Percentiles rank a stretch among this genome's conserved stretches.
These are phyloP conservation scores for Eulemur rufifrons DNA, from an alignment of 2,113 vertebrate species.

Conservation along the genomic window DNA sequence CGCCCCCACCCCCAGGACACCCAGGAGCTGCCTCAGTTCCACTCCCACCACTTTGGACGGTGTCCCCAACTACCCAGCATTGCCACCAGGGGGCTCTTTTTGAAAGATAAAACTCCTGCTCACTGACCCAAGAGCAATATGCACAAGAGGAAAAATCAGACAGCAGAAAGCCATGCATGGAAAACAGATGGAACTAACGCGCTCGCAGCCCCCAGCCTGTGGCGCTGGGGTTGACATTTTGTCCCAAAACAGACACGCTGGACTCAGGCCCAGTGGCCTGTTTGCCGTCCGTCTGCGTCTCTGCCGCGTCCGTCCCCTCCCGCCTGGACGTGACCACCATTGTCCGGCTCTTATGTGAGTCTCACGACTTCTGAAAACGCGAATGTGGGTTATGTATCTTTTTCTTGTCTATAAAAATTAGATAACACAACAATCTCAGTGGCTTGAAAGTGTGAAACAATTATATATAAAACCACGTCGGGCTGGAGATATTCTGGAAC, in stretches of 20 bases:
- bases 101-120: background rate
- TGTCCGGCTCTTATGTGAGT: too few relatives aligned
- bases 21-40: background rate
- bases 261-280: background rate
- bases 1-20: too few relatives aligned
- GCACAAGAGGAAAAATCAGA: background rate
- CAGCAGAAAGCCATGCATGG: background rate
- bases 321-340: background rate
- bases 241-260: background rate
- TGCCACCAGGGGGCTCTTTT: background rate
- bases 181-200: background rate
- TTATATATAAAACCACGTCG: background rate
- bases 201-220: rapidly evolving
- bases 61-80: too few relatives aligned
- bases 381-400: background rate
- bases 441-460: background rate
- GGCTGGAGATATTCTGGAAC: background rate
- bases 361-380: background rate
- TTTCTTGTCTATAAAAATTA: background rate
- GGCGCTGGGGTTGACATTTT: background rate
- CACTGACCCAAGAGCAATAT: background rate
- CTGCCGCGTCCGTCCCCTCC: too few relatives aligned
- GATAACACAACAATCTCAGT: background rate
- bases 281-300: background rate
- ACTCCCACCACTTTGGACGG: background rate